Evolutionary conservation across 2,797 vertebrate genomes (phyloP).

Genomic region (Enteromius argenteus): DNA sequence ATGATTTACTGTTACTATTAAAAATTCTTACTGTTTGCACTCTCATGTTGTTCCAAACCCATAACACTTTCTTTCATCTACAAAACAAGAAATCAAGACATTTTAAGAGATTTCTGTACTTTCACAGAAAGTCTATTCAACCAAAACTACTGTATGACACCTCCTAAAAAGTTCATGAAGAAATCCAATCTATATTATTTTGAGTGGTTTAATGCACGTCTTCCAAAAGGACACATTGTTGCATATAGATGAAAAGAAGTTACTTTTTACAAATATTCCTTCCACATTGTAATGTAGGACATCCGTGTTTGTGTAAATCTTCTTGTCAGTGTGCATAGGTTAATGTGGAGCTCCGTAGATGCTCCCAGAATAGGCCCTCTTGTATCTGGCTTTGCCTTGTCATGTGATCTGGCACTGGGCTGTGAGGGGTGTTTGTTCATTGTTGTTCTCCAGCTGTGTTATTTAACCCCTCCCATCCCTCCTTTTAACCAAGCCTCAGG

Average conservation of each 20-base stretch:
- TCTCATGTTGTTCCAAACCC: no score
- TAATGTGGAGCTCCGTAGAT: conserved; percentile 30
- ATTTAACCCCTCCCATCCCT: conserved; percentile 42
- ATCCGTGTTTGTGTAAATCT: conserved; percentile 9
- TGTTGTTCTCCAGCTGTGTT: conserved; percentile 61
- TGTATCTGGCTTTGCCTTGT: conserved; percentile 58
- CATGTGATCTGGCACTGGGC: conserved; percentile 61
- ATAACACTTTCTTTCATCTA: no score
- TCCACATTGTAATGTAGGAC: not conserved
- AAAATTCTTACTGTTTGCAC: no score
- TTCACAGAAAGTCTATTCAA: not conserved
- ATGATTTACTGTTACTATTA: no score
- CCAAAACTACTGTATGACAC: not conserved
- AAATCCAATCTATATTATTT: not conserved
- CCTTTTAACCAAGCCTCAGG: not conserved
- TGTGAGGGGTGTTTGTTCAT: conserved; percentile 63
- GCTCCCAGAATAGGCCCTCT: conserved; percentile 54
- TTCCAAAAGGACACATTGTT: not conserved
- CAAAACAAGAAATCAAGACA: not conserved
- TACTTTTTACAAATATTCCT: not conserved
- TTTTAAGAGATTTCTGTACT: not conserved
- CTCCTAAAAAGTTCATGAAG: not conserved
- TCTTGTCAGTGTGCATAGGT: conserved; percentile 36
- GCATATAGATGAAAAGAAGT: not conserved
- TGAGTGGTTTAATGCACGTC: not conserved